Conservation (phyloP, 92 coral and sea anemone species). For the Nematostella vectensis region DNA sequence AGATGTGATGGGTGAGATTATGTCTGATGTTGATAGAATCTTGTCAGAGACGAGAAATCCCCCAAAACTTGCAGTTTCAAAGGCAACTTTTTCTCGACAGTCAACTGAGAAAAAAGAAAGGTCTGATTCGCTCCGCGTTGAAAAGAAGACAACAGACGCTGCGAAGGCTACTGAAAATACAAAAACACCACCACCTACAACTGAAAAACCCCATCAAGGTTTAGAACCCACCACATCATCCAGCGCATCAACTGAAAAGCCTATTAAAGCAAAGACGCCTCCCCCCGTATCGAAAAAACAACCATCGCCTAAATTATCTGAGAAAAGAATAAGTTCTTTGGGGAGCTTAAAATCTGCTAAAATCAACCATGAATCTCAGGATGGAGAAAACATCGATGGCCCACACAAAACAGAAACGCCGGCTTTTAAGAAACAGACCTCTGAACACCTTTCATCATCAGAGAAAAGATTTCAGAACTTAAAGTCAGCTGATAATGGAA, state of each 20-base stretch:
- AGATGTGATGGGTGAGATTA: slow-evolving; percentile 10
- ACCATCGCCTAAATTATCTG: no score
- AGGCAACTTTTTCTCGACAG: neutral
- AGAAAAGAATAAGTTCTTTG: no score
- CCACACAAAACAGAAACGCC: neutral
- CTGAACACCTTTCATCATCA: neutral
- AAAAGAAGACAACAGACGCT: neutral
- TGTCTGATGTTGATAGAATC: slow-evolving; percentile 12
- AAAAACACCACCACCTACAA: neutral
- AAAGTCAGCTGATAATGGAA: neutral
- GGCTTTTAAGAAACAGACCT: neutral
- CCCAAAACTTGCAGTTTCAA: slow-evolving; percentile 10
- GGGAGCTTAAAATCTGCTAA: neutral
- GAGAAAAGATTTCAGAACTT: neutral
- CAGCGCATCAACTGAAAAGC: neutral
- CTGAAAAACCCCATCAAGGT: neutral
- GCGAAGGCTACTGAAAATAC: neutral
- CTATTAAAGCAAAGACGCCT: neutral
- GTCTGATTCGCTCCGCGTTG: neutral
- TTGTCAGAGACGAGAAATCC: slow-evolving; percentile 29
- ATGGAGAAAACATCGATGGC: neutral
- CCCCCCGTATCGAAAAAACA: no score
- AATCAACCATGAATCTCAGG: neutral
- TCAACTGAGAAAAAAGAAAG: neutral
- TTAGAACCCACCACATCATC: neutral